Conservation (phyloP, 2,888 invertebrate genomes). For the Odiellus spinosus region DNA sequence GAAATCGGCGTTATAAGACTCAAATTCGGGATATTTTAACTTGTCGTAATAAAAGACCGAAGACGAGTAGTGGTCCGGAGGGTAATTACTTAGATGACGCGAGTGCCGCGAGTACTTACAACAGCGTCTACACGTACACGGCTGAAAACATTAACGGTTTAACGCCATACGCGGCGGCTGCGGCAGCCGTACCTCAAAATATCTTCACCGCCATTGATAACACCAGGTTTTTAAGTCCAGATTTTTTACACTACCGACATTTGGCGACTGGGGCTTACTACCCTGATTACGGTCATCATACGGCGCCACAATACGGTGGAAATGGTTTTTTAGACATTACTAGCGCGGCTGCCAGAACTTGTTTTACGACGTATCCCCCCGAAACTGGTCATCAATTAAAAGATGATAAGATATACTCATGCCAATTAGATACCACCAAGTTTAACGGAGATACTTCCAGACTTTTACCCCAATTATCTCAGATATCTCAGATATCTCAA, state of each 20-base stretch:
- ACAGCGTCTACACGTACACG: conserved; percentile 37
- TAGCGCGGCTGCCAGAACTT: conserved; percentile 11
- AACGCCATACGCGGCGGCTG: conserved; percentile 39
- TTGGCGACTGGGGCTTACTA: conserved; percentile 51
- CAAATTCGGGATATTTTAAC: conserved; percentile 82
- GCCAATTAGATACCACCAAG: conserved; percentile 30
- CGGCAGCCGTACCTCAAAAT: conserved; percentile 18
- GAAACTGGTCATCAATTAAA: conserved; percentile 8
- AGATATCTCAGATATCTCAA: too few relatives aligned
- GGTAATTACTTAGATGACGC: conserved; percentile 16
- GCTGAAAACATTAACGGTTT: conserved; percentile 36
- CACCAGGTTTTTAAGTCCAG: conserved; percentile 50
- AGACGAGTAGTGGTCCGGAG: conserved; percentile 28
- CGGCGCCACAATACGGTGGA: conserved; percentile 24
- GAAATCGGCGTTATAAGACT: conserved; percentile 79
- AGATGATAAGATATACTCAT: conserved; percentile 19
- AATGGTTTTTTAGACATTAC: conserved; percentile 70
- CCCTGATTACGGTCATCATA: conserved; percentile 40
- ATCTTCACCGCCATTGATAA: conserved; percentile 26
- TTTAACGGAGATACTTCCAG: conserved; percentile 22
- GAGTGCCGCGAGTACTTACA: conserved; percentile 1
- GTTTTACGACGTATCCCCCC: conserved; percentile 5
- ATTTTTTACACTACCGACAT: conserved; percentile 80
- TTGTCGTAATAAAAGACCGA: conserved; percentile 54
- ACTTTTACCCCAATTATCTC: conserved; percentile 3